Conservation (phyloP, 2,888 invertebrate genomes). For the Patella depressa region DNA sequence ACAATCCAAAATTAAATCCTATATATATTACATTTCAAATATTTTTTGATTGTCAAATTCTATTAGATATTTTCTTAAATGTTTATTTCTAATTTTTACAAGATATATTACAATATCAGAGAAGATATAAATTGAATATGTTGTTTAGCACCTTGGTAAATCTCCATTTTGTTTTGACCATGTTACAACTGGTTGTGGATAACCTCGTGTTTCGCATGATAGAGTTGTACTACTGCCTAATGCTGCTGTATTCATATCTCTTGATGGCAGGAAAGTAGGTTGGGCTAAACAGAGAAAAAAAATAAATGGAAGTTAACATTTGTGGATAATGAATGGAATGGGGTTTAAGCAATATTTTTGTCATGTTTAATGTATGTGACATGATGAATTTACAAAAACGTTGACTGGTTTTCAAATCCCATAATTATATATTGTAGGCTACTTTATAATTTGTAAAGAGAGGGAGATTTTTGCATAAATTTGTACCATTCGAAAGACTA, state of each 20-base stretch:
- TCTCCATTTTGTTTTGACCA: constrained; percentile 63
- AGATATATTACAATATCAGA: too few relatives aligned
- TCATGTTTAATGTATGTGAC: too few relatives aligned
- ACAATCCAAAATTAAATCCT: constrained; percentile 9
- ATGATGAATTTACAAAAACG: neutral
- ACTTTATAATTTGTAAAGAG: too few relatives aligned
- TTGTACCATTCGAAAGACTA: too few relatives aligned
- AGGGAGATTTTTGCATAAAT: too few relatives aligned
- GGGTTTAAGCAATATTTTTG: neutral
- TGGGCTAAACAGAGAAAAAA: constrained; percentile 43
- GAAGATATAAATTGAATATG: neutral
- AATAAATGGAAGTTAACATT: neutral
- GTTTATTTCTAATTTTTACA: too few relatives aligned
- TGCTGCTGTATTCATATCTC: constrained; percentile 73
- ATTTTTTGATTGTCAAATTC: too few relatives aligned
- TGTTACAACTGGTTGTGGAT: constrained; percentile 74
- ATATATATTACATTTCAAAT: too few relatives aligned
- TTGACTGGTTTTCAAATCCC: too few relatives aligned
- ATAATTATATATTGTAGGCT: too few relatives aligned
- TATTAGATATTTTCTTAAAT: too few relatives aligned
- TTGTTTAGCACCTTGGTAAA: constrained; percentile 58
- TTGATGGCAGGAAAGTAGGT: constrained; percentile 50
- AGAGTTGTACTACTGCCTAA: constrained; percentile 79
- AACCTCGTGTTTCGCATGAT: constrained; percentile 81
- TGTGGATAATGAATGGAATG: neutral